phyloP scores from a whole-genome alignment of 2,113 vertebrate genomes.

The human region GRCh38 chr2:10877001-10877500 shows the following conservation, averaged over 20 bases:
- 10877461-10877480: background rate
- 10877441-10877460: background rate
- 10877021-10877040: no score
- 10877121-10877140: no score
- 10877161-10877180: background rate
- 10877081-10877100: no score
- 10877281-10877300: background rate
- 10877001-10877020: no score
- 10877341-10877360: background rate
- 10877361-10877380: background rate
- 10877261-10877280: background rate
- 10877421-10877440: background rate
- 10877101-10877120: no score
- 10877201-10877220: background rate
- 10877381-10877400: background rate
- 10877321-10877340: background rate
- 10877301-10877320: background rate
- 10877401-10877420: background rate
- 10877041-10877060: no score
- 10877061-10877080: no score
- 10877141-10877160: background rate
- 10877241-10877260: background rate
- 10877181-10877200: background rate
- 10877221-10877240: background rate
- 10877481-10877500: background rate